Conservation (phyloP, 2,113 vertebrate genomes). For the Arenaria interpres region DNA sequence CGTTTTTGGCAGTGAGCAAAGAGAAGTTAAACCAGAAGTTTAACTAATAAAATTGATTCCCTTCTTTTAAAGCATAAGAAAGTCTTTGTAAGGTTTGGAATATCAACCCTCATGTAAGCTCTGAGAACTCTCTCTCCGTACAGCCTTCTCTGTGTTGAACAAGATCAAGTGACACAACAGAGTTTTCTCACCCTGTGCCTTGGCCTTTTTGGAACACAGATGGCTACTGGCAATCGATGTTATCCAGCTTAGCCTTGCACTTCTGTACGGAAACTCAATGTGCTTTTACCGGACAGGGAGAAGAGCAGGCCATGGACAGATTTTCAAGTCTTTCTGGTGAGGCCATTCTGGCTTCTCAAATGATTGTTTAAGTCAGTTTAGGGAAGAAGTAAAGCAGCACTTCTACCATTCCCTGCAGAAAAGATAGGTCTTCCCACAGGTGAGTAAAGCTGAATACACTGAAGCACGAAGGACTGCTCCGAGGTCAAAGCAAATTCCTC, state of each 20-base stretch:
- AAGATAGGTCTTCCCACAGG: neutral
- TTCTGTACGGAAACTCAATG: accelerated
- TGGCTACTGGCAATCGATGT: neutral
- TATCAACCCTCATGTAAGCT: neutral
- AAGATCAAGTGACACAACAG: neutral
- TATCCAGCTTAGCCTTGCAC: neutral
- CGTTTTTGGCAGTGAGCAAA: neutral
- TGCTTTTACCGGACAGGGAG: neutral
- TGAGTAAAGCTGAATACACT: neutral
- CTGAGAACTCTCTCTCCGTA: neutral
- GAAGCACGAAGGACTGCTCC: neutral
- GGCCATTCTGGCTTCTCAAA: neutral
- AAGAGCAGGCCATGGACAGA: neutral
- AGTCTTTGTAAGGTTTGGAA: neutral
- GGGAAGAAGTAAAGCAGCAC: neutral
- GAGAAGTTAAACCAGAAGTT: neutral
- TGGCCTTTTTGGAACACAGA: neutral
- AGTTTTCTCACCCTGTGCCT: neutral
- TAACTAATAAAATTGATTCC: neutral
- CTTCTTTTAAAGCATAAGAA: neutral
- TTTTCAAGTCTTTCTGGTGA: neutral
- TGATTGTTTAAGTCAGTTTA: neutral
- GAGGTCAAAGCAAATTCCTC: neutral
- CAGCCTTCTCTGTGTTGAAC: neutral
- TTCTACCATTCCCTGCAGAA: neutral